Conservation (phyloP, 2,113 vertebrate genomes). For the Illadopsis cleaveri region DNA sequence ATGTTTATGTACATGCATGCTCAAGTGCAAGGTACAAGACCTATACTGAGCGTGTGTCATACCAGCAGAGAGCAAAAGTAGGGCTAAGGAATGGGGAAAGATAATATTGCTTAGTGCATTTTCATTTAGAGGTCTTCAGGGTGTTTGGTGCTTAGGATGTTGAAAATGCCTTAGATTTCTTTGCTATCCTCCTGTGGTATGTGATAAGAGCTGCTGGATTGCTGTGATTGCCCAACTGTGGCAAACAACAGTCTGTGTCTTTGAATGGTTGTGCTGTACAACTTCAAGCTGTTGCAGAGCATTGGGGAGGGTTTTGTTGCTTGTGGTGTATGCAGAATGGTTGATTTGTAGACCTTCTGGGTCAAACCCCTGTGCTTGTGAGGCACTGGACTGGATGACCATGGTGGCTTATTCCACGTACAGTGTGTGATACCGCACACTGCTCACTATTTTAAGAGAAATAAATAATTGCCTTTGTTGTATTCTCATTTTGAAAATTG, state of each 20-base stretch:
- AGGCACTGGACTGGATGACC: background rate
- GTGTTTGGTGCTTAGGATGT: background rate
- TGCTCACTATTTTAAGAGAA: background rate
- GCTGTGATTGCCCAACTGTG: rapidly evolving
- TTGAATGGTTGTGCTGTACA: background rate
- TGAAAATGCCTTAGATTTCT: background rate
- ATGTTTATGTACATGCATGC: rapidly evolving
- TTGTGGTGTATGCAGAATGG: background rate
- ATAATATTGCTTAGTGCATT: background rate
- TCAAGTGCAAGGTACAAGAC: background rate
- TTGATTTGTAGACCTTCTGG: background rate
- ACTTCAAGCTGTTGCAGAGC: background rate
- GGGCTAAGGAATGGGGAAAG: background rate
- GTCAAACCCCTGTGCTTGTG: background rate
- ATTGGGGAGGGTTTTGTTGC: conserved; percentile 15
- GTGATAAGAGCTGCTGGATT: background rate
- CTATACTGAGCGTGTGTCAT: rapidly evolving
- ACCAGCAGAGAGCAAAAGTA: background rate
- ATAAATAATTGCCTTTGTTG: background rate
- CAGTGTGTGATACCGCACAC: background rate
- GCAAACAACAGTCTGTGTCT: background rate
- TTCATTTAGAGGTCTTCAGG: background rate
- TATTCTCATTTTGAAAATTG: background rate
- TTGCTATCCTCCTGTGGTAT: background rate
- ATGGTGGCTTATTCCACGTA: background rate